These are phyloP conservation scores for Pelochelys cantorii DNA, from an alignment of 2,797 vertebrate genomes.

Conservation along the genomic window DNA sequence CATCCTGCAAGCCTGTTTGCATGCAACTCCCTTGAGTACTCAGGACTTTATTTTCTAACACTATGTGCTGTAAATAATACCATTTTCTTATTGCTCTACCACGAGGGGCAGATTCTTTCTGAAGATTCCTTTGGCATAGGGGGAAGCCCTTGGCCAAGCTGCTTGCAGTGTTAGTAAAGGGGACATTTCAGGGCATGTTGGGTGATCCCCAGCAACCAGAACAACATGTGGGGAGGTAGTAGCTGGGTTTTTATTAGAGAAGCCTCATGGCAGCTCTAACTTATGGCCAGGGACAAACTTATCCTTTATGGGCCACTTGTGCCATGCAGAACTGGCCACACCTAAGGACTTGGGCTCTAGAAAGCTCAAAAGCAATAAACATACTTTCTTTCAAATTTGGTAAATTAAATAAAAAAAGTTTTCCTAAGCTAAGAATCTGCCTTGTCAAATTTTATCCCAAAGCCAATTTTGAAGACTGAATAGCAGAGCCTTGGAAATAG, in stretches of 20 bases:
- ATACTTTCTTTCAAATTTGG: constrained; percentile 39
- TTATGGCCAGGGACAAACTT: background rate
- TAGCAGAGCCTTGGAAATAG: constrained; percentile 13
- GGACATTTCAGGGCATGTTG: background rate
- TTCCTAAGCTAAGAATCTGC: constrained; percentile 23
- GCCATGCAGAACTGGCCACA: background rate
- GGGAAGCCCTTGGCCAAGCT: background rate
- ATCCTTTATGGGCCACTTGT: background rate
- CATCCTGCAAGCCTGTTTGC: background rate
- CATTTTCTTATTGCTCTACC: background rate
- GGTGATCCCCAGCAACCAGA: background rate
- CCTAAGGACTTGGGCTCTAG: fast-evolving
- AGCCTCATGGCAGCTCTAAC: background rate
- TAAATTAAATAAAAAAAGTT: constrained; percentile 39
- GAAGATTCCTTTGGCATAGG: background rate
- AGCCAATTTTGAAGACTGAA: background rate
- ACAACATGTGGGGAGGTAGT: background rate
- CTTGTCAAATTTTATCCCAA: background rate
- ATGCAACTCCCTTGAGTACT: background rate
- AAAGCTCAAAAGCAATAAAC: constrained; percentile 11
- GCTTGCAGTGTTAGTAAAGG: background rate
- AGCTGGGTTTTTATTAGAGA: background rate
- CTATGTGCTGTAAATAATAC: background rate
- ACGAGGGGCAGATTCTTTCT: background rate
- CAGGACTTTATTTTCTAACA: background rate